Percentiles rank a stretch among this genome's conserved stretches.
These are phyloP conservation scores for Brachyopa scutellaris DNA, from an alignment of 2,888 invertebrate species.

Conservation along the genomic window DNA sequence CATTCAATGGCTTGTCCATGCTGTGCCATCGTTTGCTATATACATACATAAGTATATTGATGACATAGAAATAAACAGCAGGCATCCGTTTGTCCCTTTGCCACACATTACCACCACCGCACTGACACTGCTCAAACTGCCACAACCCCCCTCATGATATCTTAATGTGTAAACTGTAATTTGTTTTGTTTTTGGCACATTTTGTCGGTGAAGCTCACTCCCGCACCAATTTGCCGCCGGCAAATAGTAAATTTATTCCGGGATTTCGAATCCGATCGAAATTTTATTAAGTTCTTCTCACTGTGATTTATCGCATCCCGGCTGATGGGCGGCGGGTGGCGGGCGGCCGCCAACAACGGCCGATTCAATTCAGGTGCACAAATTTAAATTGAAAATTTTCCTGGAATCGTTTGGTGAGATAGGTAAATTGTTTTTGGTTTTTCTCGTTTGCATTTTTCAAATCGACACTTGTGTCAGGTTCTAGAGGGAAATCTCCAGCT, in stretches of 20 bases:
- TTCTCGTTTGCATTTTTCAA: neutral
- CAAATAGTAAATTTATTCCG: constrained; percentile 34
- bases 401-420: neutral
- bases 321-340: neutral
- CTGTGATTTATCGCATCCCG: constrained; percentile 54
- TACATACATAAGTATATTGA: too few species aligned
- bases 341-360: neutral
- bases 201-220: constrained; percentile 26
- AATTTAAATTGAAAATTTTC: constrained; percentile 57
- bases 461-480: constrained; percentile 4
- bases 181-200: constrained; percentile 70
- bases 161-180: constrained; percentile 70
- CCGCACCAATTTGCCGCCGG: constrained; percentile 50
- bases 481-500: constrained; percentile 40
- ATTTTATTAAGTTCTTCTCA: constrained; percentile 57
- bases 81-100: constrained; percentile 38
- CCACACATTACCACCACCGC: constrained; percentile 53
- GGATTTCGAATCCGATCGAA: constrained; percentile 46
- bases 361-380: constrained; percentile 40
- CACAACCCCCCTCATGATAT: constrained; percentile 10
- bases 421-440: constrained; percentile 14
- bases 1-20: constrained; percentile 43
- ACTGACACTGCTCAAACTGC: neutral
- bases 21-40: constrained; percentile 47
- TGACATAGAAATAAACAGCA: constrained; percentile 62